Percentiles rank a stretch among this genome's conserved stretches.
Conservation (phyloP, 2,888 invertebrate species). For the Himalopsyche tibetana region DNA sequence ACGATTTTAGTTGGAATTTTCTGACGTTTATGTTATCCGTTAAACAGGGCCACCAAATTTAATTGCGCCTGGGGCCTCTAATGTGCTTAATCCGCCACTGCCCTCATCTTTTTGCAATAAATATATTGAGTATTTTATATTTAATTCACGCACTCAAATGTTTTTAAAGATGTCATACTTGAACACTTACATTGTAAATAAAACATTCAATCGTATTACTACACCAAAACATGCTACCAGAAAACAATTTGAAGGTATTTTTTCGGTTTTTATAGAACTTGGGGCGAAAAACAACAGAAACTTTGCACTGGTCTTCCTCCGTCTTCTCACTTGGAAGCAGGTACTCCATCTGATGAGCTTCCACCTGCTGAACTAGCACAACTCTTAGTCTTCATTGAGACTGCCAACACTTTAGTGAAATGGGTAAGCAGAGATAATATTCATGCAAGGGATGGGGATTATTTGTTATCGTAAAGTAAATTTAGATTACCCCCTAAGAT, state of each 20-base stretch:
- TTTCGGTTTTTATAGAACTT: conserved; percentile 69
- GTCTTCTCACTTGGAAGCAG: conserved; percentile 66
- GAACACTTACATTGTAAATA: background rate
- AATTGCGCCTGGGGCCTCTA: too few species aligned
- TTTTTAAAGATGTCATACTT: background rate
- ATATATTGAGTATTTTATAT: too few species aligned
- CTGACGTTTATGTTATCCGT: too few species aligned
- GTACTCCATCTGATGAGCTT: conserved; percentile 69
- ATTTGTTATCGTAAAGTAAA: too few species aligned
- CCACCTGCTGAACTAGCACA: conserved; percentile 83
- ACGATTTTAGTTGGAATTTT: too few species aligned
- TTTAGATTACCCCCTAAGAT: too few species aligned
- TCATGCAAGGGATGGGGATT: too few species aligned
- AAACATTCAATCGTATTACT: too few species aligned
- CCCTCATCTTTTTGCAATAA: too few species aligned
- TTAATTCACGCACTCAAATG: background rate
- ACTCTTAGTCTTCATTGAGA: conserved; percentile 88
- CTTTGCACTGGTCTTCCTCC: conserved; percentile 45
- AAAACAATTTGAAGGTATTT: background rate
- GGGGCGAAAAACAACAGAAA: conserved; percentile 73
- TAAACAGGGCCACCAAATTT: too few species aligned
- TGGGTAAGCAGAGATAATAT: conserved; percentile 73
- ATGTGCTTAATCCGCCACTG: too few species aligned
- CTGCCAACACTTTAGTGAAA: conserved; percentile 90
- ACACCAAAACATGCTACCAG: too few species aligned